Conservation (phyloP, 2,797 vertebrate genomes). For the Syndactyla subalaris region DNA sequence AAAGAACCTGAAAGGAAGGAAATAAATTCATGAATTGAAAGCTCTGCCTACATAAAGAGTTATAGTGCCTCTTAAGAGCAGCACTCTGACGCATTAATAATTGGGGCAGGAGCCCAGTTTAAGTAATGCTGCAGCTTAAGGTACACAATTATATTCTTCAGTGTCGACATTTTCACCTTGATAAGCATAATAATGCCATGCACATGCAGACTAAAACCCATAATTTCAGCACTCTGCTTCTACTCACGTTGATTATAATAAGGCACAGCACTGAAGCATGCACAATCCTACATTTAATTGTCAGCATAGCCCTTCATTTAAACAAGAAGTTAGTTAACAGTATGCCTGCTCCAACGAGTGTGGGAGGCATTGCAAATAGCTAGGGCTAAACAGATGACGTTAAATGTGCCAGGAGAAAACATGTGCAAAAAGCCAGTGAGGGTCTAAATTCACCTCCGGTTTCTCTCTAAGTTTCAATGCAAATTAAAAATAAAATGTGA, state of each 20-base stretch:
- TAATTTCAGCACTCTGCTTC: slow-evolving; percentile 70
- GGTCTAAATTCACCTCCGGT: neutral
- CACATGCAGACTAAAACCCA: slow-evolving; percentile 54
- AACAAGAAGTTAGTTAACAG: slow-evolving; percentile 73
- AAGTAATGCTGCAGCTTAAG: slow-evolving; percentile 42
- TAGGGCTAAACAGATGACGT: slow-evolving; percentile 2
- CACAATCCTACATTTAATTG: slow-evolving; percentile 67
- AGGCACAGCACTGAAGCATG: slow-evolving; percentile 58
- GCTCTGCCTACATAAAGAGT: neutral
- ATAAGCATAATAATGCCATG: slow-evolving; percentile 69
- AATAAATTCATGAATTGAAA: slow-evolving; percentile 41
- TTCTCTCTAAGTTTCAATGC: neutral
- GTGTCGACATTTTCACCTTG: slow-evolving; percentile 65
- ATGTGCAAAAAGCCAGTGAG: neutral
- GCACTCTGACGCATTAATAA: slow-evolving; percentile 47
- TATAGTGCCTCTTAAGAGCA: slow-evolving; percentile 26
- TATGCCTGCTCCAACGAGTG: slow-evolving; percentile 20
- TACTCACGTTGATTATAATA: slow-evolving; percentile 66
- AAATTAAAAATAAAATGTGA: neutral
- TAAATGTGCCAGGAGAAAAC: neutral
- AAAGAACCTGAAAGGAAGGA: neutral
- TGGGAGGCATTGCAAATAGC: slow-evolving; percentile 60
- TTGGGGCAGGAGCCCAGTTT: slow-evolving; percentile 57
- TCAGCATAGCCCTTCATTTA: slow-evolving; percentile 70
- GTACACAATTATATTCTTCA: slow-evolving; percentile 70